Percentiles rank a stretch among this genome's conserved stretches.
Conservation (phyloP, 2,113 vertebrate species). For the Macquaria ambigua region DNA sequence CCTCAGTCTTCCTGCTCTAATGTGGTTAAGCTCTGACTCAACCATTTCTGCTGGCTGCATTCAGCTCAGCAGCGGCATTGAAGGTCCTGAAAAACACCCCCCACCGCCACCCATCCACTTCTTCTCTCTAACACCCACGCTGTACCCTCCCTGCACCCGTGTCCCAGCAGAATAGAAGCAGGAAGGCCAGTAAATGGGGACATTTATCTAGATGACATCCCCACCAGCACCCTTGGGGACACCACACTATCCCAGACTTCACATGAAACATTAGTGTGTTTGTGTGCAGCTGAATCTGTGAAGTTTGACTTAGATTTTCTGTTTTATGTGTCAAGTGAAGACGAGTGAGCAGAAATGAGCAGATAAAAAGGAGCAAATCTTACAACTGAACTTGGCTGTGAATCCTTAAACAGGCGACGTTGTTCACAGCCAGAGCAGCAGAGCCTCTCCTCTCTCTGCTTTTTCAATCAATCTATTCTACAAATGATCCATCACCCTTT, state of each 20-base stretch:
- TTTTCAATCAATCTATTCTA: slow-evolving; percentile 25
- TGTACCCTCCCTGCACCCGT: slow-evolving; percentile 30
- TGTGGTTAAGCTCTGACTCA: slow-evolving; percentile 48
- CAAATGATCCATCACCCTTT: slow-evolving; percentile 28
- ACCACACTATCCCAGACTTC: background rate
- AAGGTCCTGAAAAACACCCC: background rate
- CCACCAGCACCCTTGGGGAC: slow-evolving; percentile 70
- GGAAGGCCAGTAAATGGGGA: slow-evolving; percentile 68
- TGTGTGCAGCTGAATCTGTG: background rate
- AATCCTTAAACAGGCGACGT: slow-evolving; percentile 19
- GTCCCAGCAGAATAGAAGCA: slow-evolving; percentile 67
- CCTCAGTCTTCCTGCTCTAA: slow-evolving; percentile 44
- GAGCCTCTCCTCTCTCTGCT: background rate
- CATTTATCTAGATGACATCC: slow-evolving; percentile 81
- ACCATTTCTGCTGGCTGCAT: slow-evolving; percentile 38
- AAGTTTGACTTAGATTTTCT: background rate
- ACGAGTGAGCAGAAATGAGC: slow-evolving; percentile 11
- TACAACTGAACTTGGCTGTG: slow-evolving; percentile 16
- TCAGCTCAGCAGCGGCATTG: slow-evolving; percentile 3
- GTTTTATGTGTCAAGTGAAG: slow-evolving; percentile 6
- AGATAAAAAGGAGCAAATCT: slow-evolving; percentile 22
- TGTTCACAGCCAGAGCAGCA: slow-evolving; percentile 10
- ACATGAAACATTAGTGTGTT: slow-evolving; percentile 10
- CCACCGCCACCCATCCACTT: background rate
- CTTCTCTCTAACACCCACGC: slow-evolving; percentile 6